Conservation (phyloP, 2,888 invertebrate species). For the Oegoconia quadripuncta region DNA sequence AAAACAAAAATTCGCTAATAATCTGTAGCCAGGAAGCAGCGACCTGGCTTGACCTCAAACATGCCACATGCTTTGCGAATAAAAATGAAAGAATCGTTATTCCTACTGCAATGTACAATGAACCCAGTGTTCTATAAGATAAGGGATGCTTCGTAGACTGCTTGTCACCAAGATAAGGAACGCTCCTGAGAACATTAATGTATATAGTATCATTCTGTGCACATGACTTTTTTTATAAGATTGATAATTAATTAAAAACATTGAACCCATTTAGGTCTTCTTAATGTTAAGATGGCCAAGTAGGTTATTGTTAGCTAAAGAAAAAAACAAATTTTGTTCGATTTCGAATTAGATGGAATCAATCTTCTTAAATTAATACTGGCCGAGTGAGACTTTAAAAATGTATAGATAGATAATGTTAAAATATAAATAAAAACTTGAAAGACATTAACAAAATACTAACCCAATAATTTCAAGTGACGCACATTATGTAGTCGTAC, state of each 20-base stretch:
- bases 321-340: too few species aligned
- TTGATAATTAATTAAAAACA: slow-evolving; percentile 1
- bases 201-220: not conserved
- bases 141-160: slow-evolving; percentile 57
- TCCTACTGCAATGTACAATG: slow-evolving; percentile 28
- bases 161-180: slow-evolving; percentile 67
- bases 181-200: slow-evolving; percentile 14
- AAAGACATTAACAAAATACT: too few species aligned
- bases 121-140: slow-evolving; percentile 41
- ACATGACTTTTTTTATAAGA: not conserved
- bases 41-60: slow-evolving; percentile 48
- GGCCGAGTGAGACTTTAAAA: too few species aligned
- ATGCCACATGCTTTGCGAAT: slow-evolving; percentile 35
- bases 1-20: slow-evolving; percentile 39
- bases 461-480: too few species aligned
- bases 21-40: slow-evolving; percentile 59
- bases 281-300: too few species aligned
- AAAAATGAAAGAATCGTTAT: slow-evolving; percentile 60
- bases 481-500: too few species aligned
- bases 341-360: too few species aligned
- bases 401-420: too few species aligned
- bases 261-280: slow-evolving; percentile 1
- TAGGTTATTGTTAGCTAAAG: too few species aligned
- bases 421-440: too few species aligned
- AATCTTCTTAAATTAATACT: too few species aligned